These are phyloP conservation scores for Toxonevra muliebris DNA, from an alignment of 2,888 invertebrate species.

Conservation along the genomic window DNA sequence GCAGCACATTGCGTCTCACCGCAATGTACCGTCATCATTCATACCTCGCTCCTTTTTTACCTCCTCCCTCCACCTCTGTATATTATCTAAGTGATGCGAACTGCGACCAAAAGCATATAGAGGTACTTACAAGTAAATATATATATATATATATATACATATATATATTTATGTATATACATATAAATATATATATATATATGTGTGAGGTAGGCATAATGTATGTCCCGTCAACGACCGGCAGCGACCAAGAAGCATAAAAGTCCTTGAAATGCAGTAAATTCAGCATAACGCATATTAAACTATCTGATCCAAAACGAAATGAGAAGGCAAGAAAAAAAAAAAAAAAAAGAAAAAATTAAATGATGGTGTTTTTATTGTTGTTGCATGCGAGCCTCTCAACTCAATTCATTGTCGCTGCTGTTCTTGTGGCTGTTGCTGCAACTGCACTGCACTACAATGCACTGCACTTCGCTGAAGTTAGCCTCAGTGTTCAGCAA, in stretches of 20 bases:
- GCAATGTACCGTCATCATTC: conserved; percentile 17
- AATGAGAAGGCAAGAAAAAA: conserved; percentile 8
- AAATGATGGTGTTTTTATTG: background rate
- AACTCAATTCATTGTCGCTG: too few species aligned
- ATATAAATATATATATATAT: background rate
- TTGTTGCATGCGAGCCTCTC: too few species aligned
- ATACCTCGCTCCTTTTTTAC: conserved; percentile 10
- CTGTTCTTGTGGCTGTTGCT: too few species aligned
- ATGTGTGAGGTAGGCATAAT: background rate
- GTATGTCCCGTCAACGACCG: conserved; percentile 45
- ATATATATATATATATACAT: background rate
- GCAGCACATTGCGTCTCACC: conserved; percentile 28
- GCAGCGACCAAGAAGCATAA: conserved; percentile 40
- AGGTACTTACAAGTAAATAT: background rate
- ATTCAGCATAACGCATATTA: conserved; percentile 49
- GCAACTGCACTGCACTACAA: too few species aligned
- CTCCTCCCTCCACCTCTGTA: background rate
- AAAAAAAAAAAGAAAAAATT: background rate
- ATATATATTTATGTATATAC: conserved; percentile 1
- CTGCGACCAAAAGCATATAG: background rate
- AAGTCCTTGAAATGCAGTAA: conserved; percentile 57
- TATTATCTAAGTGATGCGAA: background rate
- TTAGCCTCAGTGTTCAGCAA: too few species aligned
- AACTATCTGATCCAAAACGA: conserved; percentile 11
- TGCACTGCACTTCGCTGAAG: too few species aligned